Percentiles rank a stretch among this genome's conserved stretches.
These are phyloP conservation scores for Mus spicilegus DNA, from an alignment of 2,113 vertebrate genomes.

Conservation along the genomic window DNA sequence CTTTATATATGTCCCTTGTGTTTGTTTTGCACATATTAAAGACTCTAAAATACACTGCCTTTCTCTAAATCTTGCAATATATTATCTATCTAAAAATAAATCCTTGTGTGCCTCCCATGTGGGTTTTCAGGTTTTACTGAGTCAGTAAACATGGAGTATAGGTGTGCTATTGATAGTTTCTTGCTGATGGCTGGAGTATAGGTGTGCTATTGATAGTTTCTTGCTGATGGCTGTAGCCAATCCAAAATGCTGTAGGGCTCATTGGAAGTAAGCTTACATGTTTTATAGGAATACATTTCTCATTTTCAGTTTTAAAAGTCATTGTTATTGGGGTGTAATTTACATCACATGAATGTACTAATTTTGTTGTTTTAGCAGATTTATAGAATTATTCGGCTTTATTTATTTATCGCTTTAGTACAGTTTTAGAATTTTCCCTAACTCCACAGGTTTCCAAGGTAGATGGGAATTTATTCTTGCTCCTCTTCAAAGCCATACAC, in stretches of 20 bases:
- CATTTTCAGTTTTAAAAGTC: neutral
- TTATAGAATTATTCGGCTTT: neutral
- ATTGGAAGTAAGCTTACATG: neutral
- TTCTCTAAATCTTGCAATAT: neutral
- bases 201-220: neutral
- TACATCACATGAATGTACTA: neutral
- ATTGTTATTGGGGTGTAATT: neutral
- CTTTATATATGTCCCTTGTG: neutral
- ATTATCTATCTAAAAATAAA: neutral
- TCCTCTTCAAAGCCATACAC: neutral
- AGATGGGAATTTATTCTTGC: neutral
- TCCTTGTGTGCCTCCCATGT: neutral
- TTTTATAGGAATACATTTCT: constrained; percentile 16
- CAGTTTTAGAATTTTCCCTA: neutral
- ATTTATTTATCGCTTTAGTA: neutral
- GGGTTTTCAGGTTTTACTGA: neutral
- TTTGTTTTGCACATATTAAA: neutral
- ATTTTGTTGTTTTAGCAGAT: neutral
- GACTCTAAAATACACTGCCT: neutral
- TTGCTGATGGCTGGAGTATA: neutral
- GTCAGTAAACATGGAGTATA: neutral
- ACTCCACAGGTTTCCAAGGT: neutral
- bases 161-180: neutral
- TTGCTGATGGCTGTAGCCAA: neutral
- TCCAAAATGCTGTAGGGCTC: neutral